Base-by-base conservation (phyloP, 2,113 vertebrate genomes). In the Zapornia atra region DNA sequence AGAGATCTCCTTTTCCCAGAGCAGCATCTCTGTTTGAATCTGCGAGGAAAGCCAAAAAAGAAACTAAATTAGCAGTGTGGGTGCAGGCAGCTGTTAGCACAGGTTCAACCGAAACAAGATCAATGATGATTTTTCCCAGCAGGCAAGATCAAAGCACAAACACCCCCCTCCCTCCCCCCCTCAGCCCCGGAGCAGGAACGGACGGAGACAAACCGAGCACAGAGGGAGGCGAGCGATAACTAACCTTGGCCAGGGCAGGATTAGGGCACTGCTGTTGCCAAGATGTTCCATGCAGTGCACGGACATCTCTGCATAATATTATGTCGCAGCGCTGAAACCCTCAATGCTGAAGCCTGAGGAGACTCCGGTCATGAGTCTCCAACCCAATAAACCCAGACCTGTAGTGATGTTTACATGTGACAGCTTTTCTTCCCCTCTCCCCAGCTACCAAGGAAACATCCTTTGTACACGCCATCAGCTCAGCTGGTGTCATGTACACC, bases 401-500 rank as follows among this genome's bases (percentile, higher is more conserved):
- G 17, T 15, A 15, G 44, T 46, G 44, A 18, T 15, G 17, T 46
- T 46, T 46, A 46, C 44, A 46, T 46, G 44, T 46, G 44, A 19
- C 44, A 46, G 17, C 44, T 46, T 46, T 46, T 46, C 44, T 46
- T 46, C 44, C 34, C 12, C 78, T 94, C 53, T 53, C 94, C 97
- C 31, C 96, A 99, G 99, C 99, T 31, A 99, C 99, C 38, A 98
- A 97, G 81, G 99, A 99, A 94, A 99, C 99, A 0, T 98, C 99
- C 61, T 99, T 99, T 25, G 98, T 99, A 12, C 99, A 99, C 1
- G 99, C 99, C 16, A 99, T 99, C 98, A 99, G 99, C 96, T 99
- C 99, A 0, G 99, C 99, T 1, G 99, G 99, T 22, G 99, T 99
- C 60, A 99, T 99, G 99, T 98, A 99, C 96, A 98, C 98, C 11